phyloP scores from a whole-genome alignment of 2,888 invertebrate species.

The Caradrina kadenii region DNA sequence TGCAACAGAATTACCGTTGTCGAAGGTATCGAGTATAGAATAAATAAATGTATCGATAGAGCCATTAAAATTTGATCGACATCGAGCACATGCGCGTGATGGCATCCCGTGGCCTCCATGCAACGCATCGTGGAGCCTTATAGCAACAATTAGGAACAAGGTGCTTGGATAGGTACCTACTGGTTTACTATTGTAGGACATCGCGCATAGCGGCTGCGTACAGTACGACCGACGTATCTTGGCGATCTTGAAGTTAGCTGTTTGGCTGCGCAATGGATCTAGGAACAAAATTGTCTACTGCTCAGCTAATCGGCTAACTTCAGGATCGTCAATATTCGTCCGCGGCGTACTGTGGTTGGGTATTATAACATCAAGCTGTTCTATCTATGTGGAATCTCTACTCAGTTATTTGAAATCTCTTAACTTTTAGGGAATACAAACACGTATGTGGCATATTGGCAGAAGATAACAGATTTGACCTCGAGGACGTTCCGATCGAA shows the following conservation, averaged over 20 bases:
- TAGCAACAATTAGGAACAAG: slow-evolving; percentile 58
- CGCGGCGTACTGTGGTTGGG: not conserved
- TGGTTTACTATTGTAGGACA: slow-evolving; percentile 39
- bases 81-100: slow-evolving; percentile 73
- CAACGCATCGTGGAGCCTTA: slow-evolving; percentile 64
- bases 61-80: slow-evolving; percentile 80
- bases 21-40: slow-evolving; percentile 66
- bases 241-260: no score
- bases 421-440: slow-evolving; percentile 17
- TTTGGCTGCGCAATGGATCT: no score
- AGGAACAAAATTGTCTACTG: no score
- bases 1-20: slow-evolving; percentile 69
- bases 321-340: no score
- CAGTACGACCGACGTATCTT: no score
- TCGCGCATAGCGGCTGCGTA: not conserved
- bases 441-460: slow-evolving; percentile 25
- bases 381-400: slow-evolving; percentile 2
- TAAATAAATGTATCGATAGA: slow-evolving; percentile 70
- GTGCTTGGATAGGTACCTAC: slow-evolving; percentile 22
- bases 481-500: slow-evolving; percentile 69
- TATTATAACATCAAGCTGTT: slow-evolving; percentile 14
- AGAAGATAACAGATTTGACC: slow-evolving; percentile 64
- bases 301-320: no score
- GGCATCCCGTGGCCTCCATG: slow-evolving; percentile 77
- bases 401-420: slow-evolving; percentile 13